These are phyloP conservation scores for Elegia similella DNA, from an alignment of 2,888 invertebrate genomes.

Conservation along the genomic window DNA sequence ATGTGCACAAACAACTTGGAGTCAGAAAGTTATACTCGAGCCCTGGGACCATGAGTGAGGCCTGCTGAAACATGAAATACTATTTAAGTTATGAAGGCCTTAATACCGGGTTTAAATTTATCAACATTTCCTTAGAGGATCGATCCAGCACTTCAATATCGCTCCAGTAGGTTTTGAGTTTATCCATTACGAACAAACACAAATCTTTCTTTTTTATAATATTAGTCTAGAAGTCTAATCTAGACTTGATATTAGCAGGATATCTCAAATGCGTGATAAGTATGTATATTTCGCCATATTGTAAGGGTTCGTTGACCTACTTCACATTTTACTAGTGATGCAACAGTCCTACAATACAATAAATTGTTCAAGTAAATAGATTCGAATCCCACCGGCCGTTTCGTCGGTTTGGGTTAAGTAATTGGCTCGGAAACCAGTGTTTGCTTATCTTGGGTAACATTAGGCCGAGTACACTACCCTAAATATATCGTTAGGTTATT, in stretches of 20 bases:
- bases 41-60: neutral
- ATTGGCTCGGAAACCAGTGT: conserved; percentile 7
- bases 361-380: conserved; percentile 10
- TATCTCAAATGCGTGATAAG: too few species aligned
- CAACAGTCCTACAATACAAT: conserved; percentile 2
- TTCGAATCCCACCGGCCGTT: conserved; percentile 5
- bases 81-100: neutral
- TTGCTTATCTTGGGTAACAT: neutral
- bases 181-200: too few species aligned
- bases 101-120: too few species aligned
- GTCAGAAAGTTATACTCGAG: neutral
- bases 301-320: neutral
- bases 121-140: too few species aligned
- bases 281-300: neutral
- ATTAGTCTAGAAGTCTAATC: too few species aligned
- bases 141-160: too few species aligned
- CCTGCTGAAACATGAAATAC: neutral
- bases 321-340: neutral
- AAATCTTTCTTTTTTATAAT: too few species aligned
- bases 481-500: neutral
- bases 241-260: too few species aligned
- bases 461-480: neutral
- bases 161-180: too few species aligned
- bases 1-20: neutral
- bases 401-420: conserved; percentile 1